Evolutionary conservation across 2,113 vertebrate species (phyloP).

Genomic region (human (Homo sapiens)): DNA sequence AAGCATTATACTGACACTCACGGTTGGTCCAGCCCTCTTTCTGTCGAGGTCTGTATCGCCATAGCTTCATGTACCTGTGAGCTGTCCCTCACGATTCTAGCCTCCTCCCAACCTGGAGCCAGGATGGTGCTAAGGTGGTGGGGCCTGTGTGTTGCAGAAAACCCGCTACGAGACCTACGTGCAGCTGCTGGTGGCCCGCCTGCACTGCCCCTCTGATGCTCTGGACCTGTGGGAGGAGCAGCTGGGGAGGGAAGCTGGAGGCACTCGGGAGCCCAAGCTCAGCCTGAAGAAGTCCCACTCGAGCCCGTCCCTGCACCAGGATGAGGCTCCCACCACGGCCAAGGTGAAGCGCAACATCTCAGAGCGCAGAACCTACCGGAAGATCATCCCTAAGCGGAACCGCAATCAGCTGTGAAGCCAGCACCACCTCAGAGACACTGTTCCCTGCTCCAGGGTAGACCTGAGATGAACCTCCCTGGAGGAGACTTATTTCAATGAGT

Average conservation of each 20-base stretch:
- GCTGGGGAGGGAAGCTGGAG: conserved; percentile 63
- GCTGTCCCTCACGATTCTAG: neutral
- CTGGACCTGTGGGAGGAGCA: conserved; percentile 86
- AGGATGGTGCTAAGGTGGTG: neutral
- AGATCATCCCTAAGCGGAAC: conserved; percentile 87
- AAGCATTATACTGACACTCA: neutral
- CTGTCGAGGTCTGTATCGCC: neutral
- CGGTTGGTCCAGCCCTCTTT: neutral
- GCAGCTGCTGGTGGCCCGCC: conserved; percentile 86
- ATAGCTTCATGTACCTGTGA: neutral
- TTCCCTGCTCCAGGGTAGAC: accelerated
- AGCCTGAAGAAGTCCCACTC: conserved; percentile 91
- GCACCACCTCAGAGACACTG: accelerated
- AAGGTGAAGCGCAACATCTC: conserved; percentile 94
- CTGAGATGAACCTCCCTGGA: neutral
- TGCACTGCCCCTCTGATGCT: conserved; percentile 61
- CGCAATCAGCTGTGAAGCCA: conserved; percentile 85
- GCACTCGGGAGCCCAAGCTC: conserved; percentile 43
- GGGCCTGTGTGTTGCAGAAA: conserved; percentile 81
- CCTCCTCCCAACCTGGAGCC: neutral
- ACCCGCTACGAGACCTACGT: conserved; percentile 90
- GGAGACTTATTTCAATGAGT: neutral
- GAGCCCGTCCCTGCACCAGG: conserved; percentile 91
- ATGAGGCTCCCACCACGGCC: conserved; percentile 78
- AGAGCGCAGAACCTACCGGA: conserved; percentile 92